Base-by-base conservation (phyloP, 2,113 vertebrate species). In the Callaeas wilsoni region DNA sequence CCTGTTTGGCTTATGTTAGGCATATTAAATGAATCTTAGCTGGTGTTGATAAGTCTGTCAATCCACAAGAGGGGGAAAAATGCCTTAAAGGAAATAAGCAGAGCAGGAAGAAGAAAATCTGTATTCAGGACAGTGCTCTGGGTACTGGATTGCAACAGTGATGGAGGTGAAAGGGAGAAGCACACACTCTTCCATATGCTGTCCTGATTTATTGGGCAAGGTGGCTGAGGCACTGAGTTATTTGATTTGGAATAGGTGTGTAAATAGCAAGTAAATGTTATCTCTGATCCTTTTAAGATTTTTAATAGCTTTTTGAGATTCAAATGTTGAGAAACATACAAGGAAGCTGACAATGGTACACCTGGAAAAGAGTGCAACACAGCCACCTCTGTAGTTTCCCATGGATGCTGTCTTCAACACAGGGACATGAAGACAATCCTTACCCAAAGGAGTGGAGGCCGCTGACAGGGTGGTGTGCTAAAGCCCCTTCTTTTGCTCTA, bases 31-130 rank as follows among this genome's bases (percentile, higher is more conserved):
- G 35, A 88, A 77, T 90, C 47, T 86, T 84, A 84, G 79, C 88
- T 18, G 8, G 76, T 84, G 85, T 80, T 88, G 81, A 32, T 92
- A 95, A 84, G 18, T 56, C 92, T 81, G 76, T 86, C 90, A 88
- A 84, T 92, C 64, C 90, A 90, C 76, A 76, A 56, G 80, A 67
- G 55, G 49, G 30, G 21, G 5, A 0, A 22, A 79, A 90, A 86
- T 64, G 79, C 88, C 71, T 94, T 96, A 64, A 96, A 95, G 91
- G 71, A 94, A 95, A 80, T 44, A 85, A 84, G 47, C 10, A 2
- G 59, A 84, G 82, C 79, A 90, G 75, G 59, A 93, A 68, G 32
- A 90, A 92, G 80, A 69, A 90, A 95, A 96, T 97, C 60, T 95
- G 89, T 93, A 96, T 96, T 95, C 94, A 93, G 80, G 76, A 81